Base-by-base conservation (phyloP, 2,888 invertebrate species). In the Sarcophaga rosellei region DNA sequence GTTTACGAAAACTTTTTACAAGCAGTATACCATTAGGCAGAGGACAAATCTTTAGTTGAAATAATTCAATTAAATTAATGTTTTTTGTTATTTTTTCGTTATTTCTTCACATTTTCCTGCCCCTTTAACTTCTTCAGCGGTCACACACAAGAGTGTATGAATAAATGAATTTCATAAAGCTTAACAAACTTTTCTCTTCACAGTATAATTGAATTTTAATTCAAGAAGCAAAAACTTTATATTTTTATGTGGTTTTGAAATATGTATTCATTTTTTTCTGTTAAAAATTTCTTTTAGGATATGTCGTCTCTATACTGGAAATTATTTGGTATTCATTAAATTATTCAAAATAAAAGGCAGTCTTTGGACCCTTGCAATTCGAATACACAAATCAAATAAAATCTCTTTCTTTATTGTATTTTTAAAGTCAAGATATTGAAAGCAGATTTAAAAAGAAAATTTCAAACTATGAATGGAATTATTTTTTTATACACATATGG, bases 31-130 rank as follows among this genome's bases (percentile, higher is more conserved):
- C 4, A 10, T 59, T 4, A 10, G 15, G 65, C 21, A 11, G 45
- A 17, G 61, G 72, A 72, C 35, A 66, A 77, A 72, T 66, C 21
- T 53, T 53, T 44, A 62, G 35, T 61, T 77, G 65, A 61, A 77
- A 77, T 70, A 75, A 82, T 72, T 76, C 61, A 77, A 66, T 82
- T 72, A 66, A 77, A 63, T 44, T 23, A 35, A 6, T 2, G 3
- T 35, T 35, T 35, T 6, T 35, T 35, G 2, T 47, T 47, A 11
- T 12, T 47, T 8, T 47, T 10, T 47, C 2, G 0, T 8, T 47
- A 3, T 47, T 17, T 15, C 17, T 53, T 53, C 0, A 53, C 4
- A 17, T 53, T 53, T 53, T 53, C 17, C 4, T 17, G 35, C 8
- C 35, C 35, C 53, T 15, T 15, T 15, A 53, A 53, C 53, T 69